Conservation (phyloP, 2,888 invertebrate species). For the Nemapogon koenigi region DNA sequence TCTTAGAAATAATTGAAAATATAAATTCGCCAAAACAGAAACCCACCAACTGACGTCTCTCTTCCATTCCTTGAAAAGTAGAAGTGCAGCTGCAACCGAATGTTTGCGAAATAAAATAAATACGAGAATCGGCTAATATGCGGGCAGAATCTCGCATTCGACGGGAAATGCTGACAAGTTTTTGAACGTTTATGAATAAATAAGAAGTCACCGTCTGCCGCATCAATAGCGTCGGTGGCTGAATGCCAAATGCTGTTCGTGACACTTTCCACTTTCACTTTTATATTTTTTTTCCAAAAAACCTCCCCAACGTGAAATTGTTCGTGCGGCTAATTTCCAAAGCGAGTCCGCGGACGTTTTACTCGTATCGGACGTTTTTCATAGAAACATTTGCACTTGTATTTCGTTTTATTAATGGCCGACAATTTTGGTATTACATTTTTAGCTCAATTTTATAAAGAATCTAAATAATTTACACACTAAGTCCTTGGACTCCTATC, state of each 20-base stretch:
- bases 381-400: constrained; percentile 3
- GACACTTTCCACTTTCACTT: constrained; percentile 57
- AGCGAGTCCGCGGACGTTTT: constrained; percentile 4
- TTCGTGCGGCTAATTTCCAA: constrained; percentile 38
- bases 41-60: constrained; percentile 17
- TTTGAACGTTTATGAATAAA: constrained; percentile 62
- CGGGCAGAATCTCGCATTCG: constrained; percentile 18
- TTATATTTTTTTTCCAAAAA: constrained; percentile 17
- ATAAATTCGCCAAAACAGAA: not conserved
- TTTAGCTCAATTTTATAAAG: too few species aligned
- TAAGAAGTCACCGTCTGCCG: constrained; percentile 48
- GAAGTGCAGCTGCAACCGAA: constrained; percentile 18
- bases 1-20: too few species aligned
- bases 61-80: constrained; percentile 24
- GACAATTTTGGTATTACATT: too few species aligned
- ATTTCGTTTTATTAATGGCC: too few species aligned
- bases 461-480: too few species aligned
- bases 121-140: constrained; percentile 30
- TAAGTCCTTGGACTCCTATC: too few species aligned
- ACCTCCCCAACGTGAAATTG: constrained; percentile 10
- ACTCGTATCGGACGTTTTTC: constrained; percentile 2
- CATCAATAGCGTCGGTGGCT: constrained; percentile 29
- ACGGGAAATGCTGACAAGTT: constrained; percentile 38
- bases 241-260: constrained; percentile 56
- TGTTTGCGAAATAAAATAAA: constrained; percentile 36